Percentiles rank a stretch among this genome's conserved stretches.
phyloP scores from a whole-genome alignment of 2,797 vertebrate genomes.

The Apogon hyalosoma region DNA sequence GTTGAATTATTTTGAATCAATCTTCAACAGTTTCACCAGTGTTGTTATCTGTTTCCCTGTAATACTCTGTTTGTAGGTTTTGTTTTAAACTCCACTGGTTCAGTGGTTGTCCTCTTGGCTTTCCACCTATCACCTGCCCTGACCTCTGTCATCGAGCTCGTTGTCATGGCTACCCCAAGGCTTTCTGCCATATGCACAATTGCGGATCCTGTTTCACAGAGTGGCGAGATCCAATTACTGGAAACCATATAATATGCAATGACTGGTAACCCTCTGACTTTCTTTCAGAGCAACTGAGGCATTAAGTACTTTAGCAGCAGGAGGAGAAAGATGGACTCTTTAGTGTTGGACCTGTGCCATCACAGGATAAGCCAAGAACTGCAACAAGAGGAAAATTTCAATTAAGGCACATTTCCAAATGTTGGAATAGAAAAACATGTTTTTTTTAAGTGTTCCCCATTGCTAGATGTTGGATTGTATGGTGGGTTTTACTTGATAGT shows the following conservation, averaged over 20 bases:
- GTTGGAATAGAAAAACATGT: neutral
- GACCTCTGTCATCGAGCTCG: constrained; percentile 61
- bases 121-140: constrained; percentile 63
- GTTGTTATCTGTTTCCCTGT: constrained; percentile 13
- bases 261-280: constrained; percentile 52
- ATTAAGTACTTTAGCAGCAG: neutral
- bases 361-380: neutral
- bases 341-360: neutral
- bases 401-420: too few relatives aligned
- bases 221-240: constrained; percentile 61
- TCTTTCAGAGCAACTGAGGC: constrained; percentile 5
- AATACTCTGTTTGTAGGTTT: constrained; percentile 48
- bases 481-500: too few relatives aligned
- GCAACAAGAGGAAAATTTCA: too few relatives aligned
- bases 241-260: constrained; percentile 60
- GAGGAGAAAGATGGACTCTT: neutral
- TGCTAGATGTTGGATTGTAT: too few relatives aligned
- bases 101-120: constrained; percentile 68
- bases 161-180: constrained; percentile 58
- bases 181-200: constrained; percentile 59
- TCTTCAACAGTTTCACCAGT: constrained; percentile 3
- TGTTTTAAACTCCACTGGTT: constrained; percentile 74
- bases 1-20: neutral
- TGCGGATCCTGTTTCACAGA: constrained; percentile 74
- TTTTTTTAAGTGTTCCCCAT: too few relatives aligned